Conservation (phyloP, 2,113 vertebrate genomes). For the Alaudala cheleensis region DNA sequence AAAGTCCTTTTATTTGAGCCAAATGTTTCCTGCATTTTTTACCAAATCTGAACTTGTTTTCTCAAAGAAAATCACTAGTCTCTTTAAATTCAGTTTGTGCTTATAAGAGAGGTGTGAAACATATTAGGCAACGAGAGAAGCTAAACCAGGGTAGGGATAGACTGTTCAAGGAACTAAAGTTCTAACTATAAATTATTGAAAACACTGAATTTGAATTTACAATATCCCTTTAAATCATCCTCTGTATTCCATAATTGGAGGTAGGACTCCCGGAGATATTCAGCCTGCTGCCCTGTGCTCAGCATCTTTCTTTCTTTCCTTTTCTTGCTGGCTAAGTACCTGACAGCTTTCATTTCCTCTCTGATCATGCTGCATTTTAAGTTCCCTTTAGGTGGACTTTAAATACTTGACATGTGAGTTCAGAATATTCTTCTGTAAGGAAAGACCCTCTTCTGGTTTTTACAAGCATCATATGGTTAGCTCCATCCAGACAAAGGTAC, state of each 20-base stretch:
- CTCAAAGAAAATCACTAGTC: neutral
- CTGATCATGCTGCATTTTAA: neutral
- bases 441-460: neutral
- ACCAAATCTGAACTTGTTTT: neutral
- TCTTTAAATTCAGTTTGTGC: conserved; percentile 37
- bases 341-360: neutral
- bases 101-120: conserved; percentile 37
- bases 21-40: neutral
- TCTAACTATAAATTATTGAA: conserved; percentile 37
- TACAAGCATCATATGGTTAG: neutral
- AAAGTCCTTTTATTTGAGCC: neutral
- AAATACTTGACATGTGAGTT: neutral
- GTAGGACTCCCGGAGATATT: neutral
- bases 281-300: neutral
- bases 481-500: neutral
- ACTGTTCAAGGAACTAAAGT: conserved; percentile 1
- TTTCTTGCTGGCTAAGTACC: neutral
- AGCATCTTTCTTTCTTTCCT: neutral
- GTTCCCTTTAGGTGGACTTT: neutral
- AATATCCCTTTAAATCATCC: conserved; percentile 19
- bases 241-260: neutral
- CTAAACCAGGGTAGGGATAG: neutral
- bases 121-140: conserved; percentile 33
- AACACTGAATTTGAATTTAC: conserved; percentile 25
- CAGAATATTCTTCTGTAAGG: neutral